Percentiles rank a stretch among this genome's conserved stretches.
Evolutionary conservation across 2,113 vertebrate species (phyloP).

Genomic region (Ammodytes dubius): DNA sequence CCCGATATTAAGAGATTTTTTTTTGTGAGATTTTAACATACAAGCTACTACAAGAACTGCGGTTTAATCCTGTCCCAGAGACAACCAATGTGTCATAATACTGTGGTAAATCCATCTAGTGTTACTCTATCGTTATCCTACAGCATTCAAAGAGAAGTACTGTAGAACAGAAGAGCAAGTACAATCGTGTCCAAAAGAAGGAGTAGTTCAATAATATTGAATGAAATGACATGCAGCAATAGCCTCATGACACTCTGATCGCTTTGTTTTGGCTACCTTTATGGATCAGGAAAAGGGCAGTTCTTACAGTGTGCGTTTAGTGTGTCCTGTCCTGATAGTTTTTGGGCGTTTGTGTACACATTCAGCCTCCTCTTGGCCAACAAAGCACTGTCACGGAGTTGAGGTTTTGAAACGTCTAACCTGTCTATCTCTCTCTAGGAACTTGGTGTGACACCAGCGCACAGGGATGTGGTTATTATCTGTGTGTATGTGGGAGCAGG

Average conservation of each 20-base stretch:
- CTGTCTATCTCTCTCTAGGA: constrained; percentile 38
- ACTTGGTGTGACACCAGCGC: constrained; percentile 13
- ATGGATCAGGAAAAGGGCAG: constrained; percentile 7
- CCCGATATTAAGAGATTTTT: background rate
- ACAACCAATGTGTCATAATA: background rate
- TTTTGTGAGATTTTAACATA: background rate
- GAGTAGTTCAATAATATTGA: constrained; percentile 1
- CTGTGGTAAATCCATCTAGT: background rate
- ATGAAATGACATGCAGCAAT: constrained; percentile 3
- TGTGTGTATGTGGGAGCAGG: constrained; percentile 45
- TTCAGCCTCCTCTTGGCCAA: background rate
- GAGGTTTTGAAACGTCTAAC: constrained; percentile 24
- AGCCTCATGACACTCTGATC: constrained; percentile 14
- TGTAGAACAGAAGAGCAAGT: background rate
- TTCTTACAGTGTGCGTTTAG: constrained; percentile 1
- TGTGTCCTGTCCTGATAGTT: background rate
- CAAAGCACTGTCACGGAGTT: constrained; percentile 17
- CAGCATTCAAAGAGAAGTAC: background rate
- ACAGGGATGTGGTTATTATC: constrained; percentile 46
- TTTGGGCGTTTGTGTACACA: constrained; percentile 1
- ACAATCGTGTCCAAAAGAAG: constrained; percentile 24
- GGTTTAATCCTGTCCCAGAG: background rate
- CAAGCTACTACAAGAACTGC: background rate
- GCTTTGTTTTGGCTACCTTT: constrained; percentile 24
- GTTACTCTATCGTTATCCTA: background rate